Evolutionary conservation across 2,113 vertebrate species (phyloP), one percentile per base, ranked within the genome.

Genomic region (Pluvialis apricaria): DNA sequence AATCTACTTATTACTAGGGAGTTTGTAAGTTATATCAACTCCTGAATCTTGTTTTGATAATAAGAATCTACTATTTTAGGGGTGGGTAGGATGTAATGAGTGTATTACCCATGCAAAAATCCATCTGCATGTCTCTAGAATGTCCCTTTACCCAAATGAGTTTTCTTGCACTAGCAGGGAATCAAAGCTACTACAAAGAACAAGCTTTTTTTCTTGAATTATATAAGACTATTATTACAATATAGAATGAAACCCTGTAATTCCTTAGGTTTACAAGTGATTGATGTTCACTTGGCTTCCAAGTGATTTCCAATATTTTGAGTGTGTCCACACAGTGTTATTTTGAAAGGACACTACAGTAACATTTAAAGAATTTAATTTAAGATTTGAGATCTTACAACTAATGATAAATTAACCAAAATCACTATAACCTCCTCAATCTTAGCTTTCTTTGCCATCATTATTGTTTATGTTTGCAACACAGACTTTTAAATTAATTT

Each of bases 251-350:
- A 54, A 31, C 10, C 17, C 20, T 70, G 4, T 17, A 71, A 70
- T 21, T 64, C 31, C n/a, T 90, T 29, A 40, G 5, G 11, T 77
- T 90, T 92, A 45, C 28, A 65, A 75, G 28, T 28, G 3, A 65
- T 25, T 42, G 60, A 64, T 58, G 31, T 55, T 28, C 11, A 38
- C 16, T 65, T 75, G 18, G 3, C 78, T 85, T 66, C 36, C 26
- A 83, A 84, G 19, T 58, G 7, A 47, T 84, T 57, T 93, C 34
- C 55, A 85, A 21, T 65, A 73, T 85, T 64, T 51, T 51, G 13
- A 31, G 20, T 29, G 13, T 34, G 15, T 54, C 10, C 1, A 1
- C 2, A 3, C 42, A 69, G 38, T 2, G 6, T 28, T 10, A 88
- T 15, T 36, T 78, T 69, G 28, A 78, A 78, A 72, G 25, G 10